phyloP scores from a whole-genome alignment of 2,888 invertebrate genomes.

The Operophtera brumata region DNA sequence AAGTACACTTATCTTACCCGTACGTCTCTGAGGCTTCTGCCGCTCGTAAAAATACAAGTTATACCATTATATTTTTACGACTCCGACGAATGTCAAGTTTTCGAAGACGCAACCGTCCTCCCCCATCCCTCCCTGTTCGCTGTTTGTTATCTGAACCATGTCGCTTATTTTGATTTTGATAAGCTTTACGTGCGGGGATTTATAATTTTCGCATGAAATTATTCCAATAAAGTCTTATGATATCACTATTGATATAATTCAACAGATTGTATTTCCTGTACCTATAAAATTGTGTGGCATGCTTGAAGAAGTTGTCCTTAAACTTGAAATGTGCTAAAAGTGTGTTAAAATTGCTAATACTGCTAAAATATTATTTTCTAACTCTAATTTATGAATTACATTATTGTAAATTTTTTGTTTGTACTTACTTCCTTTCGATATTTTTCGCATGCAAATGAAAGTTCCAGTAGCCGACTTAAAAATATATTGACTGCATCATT shows the following conservation, averaged over 20 bases:
- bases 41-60: slow-evolving; percentile 74
- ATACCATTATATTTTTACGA: slow-evolving; percentile 76
- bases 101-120: slow-evolving; percentile 53
- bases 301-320: background rate
- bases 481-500: no score
- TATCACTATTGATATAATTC: background rate
- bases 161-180: slow-evolving; percentile 21
- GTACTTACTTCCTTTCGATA: no score
- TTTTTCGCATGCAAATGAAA: no score
- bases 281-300: background rate
- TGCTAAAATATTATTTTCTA: background rate
- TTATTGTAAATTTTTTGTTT: background rate
- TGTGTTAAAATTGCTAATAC: no score
- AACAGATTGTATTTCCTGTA: background rate
- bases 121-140: slow-evolving; percentile 36
- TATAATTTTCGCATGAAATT: slow-evolving; percentile 1
- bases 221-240: background rate
- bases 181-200: slow-evolving; percentile 11
- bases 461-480: no score
- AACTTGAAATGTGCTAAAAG: background rate
- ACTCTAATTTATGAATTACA: background rate
- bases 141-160: slow-evolving; percentile 49
- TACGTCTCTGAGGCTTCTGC: slow-evolving; percentile 55
- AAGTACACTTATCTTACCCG: slow-evolving; percentile 44
- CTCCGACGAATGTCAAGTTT: slow-evolving; percentile 74